Conservation (phyloP, 2,888 invertebrate species). For the Leptogaster cylindrica region DNA sequence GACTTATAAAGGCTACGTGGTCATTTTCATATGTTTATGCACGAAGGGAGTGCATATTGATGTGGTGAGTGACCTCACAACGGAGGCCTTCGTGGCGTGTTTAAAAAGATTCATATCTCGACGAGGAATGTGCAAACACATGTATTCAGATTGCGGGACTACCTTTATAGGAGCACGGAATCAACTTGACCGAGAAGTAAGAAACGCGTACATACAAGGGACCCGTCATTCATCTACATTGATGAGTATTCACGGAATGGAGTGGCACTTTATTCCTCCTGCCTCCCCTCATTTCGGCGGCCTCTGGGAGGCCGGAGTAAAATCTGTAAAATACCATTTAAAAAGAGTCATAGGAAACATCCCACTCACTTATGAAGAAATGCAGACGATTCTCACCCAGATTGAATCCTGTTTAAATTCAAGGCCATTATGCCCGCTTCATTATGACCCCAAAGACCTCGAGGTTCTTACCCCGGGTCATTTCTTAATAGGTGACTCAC, state of each 20-base stretch:
- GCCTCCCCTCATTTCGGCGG: no score
- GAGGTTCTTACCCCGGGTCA: no score
- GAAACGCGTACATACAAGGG: background rate
- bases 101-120: background rate
- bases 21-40: slow-evolving; percentile 5
- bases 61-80: background rate
- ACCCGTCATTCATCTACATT: background rate
- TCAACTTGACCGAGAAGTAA: background rate
- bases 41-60: background rate
- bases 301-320: no score
- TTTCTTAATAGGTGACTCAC: slow-evolving; percentile 17
- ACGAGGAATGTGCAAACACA: background rate
- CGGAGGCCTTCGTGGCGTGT: background rate
- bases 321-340: background rate
- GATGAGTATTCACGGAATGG: background rate
- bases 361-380: slow-evolving; percentile 28
- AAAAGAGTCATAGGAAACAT: background rate
- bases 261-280: slow-evolving; percentile 54
- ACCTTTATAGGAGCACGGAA: slow-evolving; percentile 3
- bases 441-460: no score
- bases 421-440: no score
- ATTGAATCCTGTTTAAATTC: slow-evolving; percentile 12
- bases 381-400: slow-evolving; percentile 12
- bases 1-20: slow-evolving; percentile 23
- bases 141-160: slow-evolving; percentile 6